A percentile compares a stretch with the other conserved stretches of the same genome.
These are phyloP conservation scores for Macaria liturata DNA, from an alignment of 2,888 invertebrate species.

Conservation along the genomic window DNA sequence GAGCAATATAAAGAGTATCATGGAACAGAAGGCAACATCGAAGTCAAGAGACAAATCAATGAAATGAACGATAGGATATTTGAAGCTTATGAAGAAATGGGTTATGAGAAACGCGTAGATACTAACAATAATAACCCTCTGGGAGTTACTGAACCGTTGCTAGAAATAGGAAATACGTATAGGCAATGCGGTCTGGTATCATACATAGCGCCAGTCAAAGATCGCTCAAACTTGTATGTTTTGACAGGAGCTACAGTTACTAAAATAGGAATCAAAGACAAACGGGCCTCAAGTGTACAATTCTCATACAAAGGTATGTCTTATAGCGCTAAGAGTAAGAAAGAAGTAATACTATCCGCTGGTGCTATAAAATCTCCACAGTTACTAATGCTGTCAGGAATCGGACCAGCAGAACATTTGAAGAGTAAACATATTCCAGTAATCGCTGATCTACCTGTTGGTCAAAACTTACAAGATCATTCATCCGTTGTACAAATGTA, in stretches of 20 bases:
- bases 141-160: conserved; percentile 69
- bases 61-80: background rate
- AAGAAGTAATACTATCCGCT: conserved; percentile 71
- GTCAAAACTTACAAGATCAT: conserved; percentile 72
- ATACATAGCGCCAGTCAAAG: conserved; percentile 58
- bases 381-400: conserved; percentile 71
- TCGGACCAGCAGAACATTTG: conserved; percentile 64
- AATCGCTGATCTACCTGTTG: conserved; percentile 64
- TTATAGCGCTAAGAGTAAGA: conserved; percentile 50
- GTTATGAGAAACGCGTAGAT: conserved; percentile 44
- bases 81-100: conserved; percentile 49
- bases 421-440: conserved; percentile 51
- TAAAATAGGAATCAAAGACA: conserved; percentile 65
- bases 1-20: background rate
- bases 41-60: background rate
- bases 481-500: conserved; percentile 45
- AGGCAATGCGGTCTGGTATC: conserved; percentile 71
- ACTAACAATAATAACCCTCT: conserved; percentile 32
- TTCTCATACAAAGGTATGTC: conserved; percentile 35
- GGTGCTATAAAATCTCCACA: conserved; percentile 72
- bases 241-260: conserved; percentile 70
- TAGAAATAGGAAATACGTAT: conserved; percentile 64
- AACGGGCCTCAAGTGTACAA: conserved; percentile 51
- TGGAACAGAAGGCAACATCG: conserved; percentile 1
- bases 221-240: conserved; percentile 54